These are phyloP conservation scores for Smutsia temminckii DNA, from an alignment of 2,797 vertebrate genomes.

Conservation along the genomic window DNA sequence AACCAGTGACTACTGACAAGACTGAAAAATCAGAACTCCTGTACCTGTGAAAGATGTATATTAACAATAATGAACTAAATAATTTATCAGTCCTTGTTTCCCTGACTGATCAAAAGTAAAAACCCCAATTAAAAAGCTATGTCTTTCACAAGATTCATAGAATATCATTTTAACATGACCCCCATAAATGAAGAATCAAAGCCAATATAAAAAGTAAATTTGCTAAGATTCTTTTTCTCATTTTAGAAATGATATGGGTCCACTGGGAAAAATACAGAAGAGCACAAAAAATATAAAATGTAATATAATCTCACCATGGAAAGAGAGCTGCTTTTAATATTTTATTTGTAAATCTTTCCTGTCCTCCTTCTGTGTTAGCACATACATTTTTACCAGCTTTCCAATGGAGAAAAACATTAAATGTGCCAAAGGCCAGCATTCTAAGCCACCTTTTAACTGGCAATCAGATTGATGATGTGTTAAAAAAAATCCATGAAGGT, in stretches of 20 bases:
- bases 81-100: slow-evolving; percentile 28
- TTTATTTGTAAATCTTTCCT: background rate
- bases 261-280: background rate
- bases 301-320: background rate
- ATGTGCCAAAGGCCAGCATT: background rate
- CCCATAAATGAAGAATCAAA: background rate
- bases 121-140: background rate
- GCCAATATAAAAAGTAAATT: background rate
- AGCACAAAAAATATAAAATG: background rate
- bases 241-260: background rate
- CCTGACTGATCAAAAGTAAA: slow-evolving; percentile 9
- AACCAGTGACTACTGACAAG: background rate
- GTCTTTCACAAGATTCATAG: background rate
- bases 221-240: background rate
- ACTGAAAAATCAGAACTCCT: background rate
- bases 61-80: background rate
- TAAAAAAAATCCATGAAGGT: background rate
- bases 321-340: background rate
- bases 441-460: background rate
- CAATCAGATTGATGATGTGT: background rate
- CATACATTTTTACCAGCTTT: background rate
- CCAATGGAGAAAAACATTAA: background rate
- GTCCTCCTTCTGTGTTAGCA: background rate
- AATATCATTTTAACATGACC: background rate
- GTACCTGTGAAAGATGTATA: background rate